Conservation (phyloP, 2,113 vertebrate species). For the Rattus rattus region DNA sequence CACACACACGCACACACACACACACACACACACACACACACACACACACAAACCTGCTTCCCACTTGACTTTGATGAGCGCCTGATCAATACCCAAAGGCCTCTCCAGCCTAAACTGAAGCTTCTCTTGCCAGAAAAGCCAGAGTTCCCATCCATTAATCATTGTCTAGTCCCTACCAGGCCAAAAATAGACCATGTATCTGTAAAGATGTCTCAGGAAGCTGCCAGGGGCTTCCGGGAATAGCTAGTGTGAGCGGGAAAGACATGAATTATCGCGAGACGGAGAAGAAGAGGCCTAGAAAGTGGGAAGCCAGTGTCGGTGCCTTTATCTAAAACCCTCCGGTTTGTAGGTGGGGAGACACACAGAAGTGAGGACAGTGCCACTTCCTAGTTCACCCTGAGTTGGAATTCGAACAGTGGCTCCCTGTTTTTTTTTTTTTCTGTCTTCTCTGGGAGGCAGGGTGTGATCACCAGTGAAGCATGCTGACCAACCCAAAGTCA, state of each 20-base stretch:
- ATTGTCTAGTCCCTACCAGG: constrained; percentile 73
- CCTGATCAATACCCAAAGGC: constrained; percentile 49
- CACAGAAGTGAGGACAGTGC: constrained; percentile 74
- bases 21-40: background rate
- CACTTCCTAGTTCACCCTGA: constrained; percentile 79
- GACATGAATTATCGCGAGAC: constrained; percentile 41
- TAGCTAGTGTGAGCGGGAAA: constrained; percentile 62
- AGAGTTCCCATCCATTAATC: constrained; percentile 70
- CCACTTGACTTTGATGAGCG: background rate
- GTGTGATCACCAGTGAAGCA: constrained; percentile 84
- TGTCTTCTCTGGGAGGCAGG: constrained; percentile 81
- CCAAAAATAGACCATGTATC: constrained; percentile 76
- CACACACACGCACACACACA: background rate
- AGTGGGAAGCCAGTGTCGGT: constrained; percentile 56
- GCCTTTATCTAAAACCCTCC: constrained; percentile 67
- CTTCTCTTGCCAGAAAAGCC: constrained; percentile 65
- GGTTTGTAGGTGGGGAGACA: background rate
- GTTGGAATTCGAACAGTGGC: constrained; percentile 78
- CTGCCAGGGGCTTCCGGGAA: constrained; percentile 81
- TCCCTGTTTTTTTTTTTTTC: constrained; percentile 81
- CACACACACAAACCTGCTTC: background rate
- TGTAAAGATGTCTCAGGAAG: constrained; percentile 69
- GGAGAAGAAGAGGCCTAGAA: constrained; percentile 22
- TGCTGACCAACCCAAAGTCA: constrained; percentile 86
- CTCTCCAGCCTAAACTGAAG: constrained; percentile 54